Base-by-base conservation (phyloP, 2,113 vertebrate species). In the Grammomys surdaster region DNA sequence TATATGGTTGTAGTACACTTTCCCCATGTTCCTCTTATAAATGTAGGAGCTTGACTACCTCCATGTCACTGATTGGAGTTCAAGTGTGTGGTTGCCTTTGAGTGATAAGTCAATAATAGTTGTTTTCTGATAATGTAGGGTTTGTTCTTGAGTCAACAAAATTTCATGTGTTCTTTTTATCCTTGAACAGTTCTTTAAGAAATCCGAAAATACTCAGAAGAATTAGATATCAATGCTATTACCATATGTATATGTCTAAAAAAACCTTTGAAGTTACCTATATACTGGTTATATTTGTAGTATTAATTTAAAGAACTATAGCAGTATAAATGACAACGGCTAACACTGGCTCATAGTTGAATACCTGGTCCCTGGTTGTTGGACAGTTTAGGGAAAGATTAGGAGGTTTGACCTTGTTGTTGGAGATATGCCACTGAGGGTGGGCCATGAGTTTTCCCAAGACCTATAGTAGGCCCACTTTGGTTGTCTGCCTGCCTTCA, bases 161-260 rank as follows among this genome's bases (percentile, higher is more conserved):
- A 43, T 89, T 28, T 36, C 22, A 7, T 95, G 0, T 43, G n/a
- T 86, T 0, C 12, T 69, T 60, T n/a, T 43, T 88, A 76, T 43
- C 88, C 14, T 84, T 92, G 65, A 82, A 70, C 36, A 81, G 31
- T 81, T 90, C 46, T n/a, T 69, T 84, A 96, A 93, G 60, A 89
- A 56, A 82, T 87, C 43, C 46, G 13, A n/a, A 72, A 78, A 60
- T 19, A 70, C 51, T 19, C 69, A 69, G 80, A 78, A 94, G 43
- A 89, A 19, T n/a, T 85, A 80, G 28, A 80, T 85, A 93, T 56
- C 60, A 84, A 81, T 67, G 10, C 26, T 31, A 69, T 69, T 46
- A 69, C 28, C 51, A 31, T 48, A 33, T 48, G 65, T 0, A 67
- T 67, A 86, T 48, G 63, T 90, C 75, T 70, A 22, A n/a, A 75